These are phyloP conservation scores for Blera fallax DNA, from an alignment of 2,888 invertebrate species.

Conservation along the genomic window DNA sequence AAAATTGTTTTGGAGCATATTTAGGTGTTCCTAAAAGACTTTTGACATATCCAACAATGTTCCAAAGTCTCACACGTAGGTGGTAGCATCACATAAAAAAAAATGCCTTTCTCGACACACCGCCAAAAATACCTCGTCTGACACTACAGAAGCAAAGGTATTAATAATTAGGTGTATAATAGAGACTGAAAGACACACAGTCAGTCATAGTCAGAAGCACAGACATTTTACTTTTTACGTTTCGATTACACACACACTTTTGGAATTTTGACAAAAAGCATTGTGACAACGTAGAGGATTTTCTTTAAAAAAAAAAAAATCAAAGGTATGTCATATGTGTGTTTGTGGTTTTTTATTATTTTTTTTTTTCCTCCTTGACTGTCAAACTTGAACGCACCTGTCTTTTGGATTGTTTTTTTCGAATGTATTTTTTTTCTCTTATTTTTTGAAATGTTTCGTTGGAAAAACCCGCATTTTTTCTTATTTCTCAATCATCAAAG, in stretches of 20 bases:
- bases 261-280: constrained; percentile 65
- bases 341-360: not conserved
- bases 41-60: constrained; percentile 44
- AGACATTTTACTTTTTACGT: constrained; percentile 20
- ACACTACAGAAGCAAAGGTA: constrained; percentile 32
- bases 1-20: constrained; percentile 11
- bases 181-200: constrained; percentile 42
- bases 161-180: constrained; percentile 68
- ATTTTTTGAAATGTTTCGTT: not conserved
- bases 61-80: constrained; percentile 25
- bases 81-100: constrained; percentile 1
- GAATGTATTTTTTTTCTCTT: not conserved
- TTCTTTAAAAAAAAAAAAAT: not conserved
- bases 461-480: not conserved
- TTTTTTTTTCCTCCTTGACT: not conserved
- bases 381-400: constrained; percentile 47
- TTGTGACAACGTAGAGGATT: constrained; percentile 38
- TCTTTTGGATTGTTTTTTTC: constrained; percentile 3
- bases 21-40: constrained; percentile 49
- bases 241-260: constrained; percentile 41
- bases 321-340: no score
- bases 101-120: not conserved
- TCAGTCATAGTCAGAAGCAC: constrained; percentile 25
- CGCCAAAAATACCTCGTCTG: not conserved
- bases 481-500: constrained; percentile 37